Conservation (phyloP, 2,797 vertebrate species). For the Oreochromis mossambicus region DNA sequence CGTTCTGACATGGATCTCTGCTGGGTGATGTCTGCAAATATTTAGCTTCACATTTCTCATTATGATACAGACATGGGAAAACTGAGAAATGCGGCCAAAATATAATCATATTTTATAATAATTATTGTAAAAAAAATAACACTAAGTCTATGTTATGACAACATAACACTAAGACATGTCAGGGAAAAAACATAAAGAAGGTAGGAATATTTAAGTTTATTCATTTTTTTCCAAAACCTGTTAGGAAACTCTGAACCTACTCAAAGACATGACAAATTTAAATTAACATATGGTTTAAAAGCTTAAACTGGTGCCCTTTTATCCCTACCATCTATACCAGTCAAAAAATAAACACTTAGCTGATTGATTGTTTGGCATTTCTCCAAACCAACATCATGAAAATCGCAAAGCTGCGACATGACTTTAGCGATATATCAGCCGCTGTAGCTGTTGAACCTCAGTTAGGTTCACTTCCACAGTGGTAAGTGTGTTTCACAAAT, state of each 20-base stretch:
- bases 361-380: background rate
- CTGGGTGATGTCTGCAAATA: background rate
- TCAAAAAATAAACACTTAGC: background rate
- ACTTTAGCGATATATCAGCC: background rate
- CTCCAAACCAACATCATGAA: background rate
- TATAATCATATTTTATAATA: background rate
- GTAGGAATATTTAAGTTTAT: background rate
- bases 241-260: background rate
- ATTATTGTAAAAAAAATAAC: background rate
- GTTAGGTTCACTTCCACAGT: conserved; percentile 4
- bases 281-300: background rate
- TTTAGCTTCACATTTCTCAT: background rate
- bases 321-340: background rate
- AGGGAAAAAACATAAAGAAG: background rate
- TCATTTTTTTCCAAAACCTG: background rate
- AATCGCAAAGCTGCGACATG: background rate
- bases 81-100: background rate
- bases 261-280: background rate
- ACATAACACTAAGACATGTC: background rate
- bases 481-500: conserved; percentile 9
- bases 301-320: background rate
- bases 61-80: background rate
- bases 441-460: conserved; percentile 8
- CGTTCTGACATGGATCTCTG: background rate
- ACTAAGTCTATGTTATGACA: background rate